Conservation (phyloP, 2,888 invertebrate species). For the Hypercompe scribonia region DNA sequence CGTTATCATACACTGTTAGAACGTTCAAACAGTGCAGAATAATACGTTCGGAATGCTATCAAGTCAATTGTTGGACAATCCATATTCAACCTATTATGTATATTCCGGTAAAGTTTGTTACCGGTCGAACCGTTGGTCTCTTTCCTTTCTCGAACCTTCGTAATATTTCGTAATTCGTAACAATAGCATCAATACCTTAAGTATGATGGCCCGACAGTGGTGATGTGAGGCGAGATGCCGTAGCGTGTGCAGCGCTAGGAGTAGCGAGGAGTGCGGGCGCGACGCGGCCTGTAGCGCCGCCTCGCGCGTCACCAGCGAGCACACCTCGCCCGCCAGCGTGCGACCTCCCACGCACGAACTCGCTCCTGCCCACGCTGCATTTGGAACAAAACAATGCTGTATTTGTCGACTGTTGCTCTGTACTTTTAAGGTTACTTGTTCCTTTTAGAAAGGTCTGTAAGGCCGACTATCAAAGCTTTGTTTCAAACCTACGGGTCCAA, state of each 20-base stretch:
- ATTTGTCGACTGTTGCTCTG: not conserved
- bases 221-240: slow-evolving; percentile 85
- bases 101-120: too few relatives aligned
- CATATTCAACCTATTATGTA: too few relatives aligned
- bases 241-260: slow-evolving; percentile 63
- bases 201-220: slow-evolving; percentile 87
- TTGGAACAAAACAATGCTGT: not conserved
- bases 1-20: too few relatives aligned
- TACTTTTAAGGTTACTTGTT: not conserved
- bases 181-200: slow-evolving; percentile 84
- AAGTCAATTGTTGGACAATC: too few relatives aligned
- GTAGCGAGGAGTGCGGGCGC: slow-evolving; percentile 54
- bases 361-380: slow-evolving; percentile 72
- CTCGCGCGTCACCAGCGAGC: slow-evolving; percentile 63
- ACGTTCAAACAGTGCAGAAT: too few relatives aligned
- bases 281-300: slow-evolving; percentile 54
- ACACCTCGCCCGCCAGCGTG: slow-evolving; percentile 63
- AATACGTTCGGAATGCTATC: too few relatives aligned
- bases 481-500: too few relatives aligned
- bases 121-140: too few relatives aligned
- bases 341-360: slow-evolving; percentile 72
- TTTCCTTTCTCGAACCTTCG: too few relatives aligned
- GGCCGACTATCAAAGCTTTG: too few relatives aligned
- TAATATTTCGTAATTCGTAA: too few relatives aligned
- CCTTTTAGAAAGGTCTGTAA: too few relatives aligned